Conservation (phyloP, 2,797 vertebrate species). For the Liparis tanakae region DNA sequence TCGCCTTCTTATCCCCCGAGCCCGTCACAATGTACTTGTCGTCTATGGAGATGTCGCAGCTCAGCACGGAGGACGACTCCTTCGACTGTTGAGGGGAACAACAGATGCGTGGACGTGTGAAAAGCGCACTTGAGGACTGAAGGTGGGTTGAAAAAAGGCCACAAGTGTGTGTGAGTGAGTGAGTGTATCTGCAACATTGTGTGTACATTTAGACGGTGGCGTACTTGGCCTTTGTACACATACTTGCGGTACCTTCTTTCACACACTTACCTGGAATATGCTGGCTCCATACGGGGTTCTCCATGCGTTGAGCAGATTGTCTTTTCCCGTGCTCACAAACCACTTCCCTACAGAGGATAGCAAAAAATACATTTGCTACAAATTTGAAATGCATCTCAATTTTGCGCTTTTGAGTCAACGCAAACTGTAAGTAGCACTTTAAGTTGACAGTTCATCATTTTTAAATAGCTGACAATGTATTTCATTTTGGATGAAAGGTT, state of each 20-base stretch:
- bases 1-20: conserved; percentile 88
- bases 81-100: conserved; percentile 79
- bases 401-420: not conserved
- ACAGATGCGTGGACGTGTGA: conserved; percentile 24
- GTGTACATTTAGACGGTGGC: not conserved
- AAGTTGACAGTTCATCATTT: not conserved
- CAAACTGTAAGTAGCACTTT: not conserved
- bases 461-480: too few relatives aligned
- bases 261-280: conserved; percentile 84
- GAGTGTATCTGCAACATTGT: not conserved
- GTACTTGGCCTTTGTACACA: not conserved
- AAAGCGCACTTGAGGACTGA: not conserved
- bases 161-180: not conserved
- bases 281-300: conserved; percentile 88
- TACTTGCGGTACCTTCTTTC: not conserved
- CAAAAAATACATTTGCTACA: conserved; percentile 19
- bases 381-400: not conserved
- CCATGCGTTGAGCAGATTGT: conserved; percentile 89
- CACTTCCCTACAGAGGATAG: conserved; percentile 82
- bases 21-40: conserved; percentile 89
- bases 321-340: conserved; percentile 89
- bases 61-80: conserved; percentile 87
- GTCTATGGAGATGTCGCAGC: conserved; percentile 88
- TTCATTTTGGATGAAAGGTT: not conserved
- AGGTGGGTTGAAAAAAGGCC: not conserved